These are phyloP conservation scores for Lasius platythorax DNA, from an alignment of 2,888 invertebrate genomes.

Conservation along the genomic window DNA sequence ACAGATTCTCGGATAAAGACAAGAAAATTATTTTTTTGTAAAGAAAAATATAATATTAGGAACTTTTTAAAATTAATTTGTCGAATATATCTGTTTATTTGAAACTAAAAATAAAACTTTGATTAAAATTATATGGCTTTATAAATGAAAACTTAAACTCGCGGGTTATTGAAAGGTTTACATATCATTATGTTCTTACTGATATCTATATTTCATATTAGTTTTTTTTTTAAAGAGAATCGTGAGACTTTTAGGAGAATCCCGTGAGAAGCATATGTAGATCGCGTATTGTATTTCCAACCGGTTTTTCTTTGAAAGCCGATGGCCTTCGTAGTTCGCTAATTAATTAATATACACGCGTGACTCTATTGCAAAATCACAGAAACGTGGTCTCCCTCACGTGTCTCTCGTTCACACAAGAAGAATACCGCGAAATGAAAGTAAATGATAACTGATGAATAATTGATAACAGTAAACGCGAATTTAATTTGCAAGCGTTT, in stretches of 20 bases:
- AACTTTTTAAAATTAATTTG: neutral
- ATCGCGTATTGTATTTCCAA: neutral
- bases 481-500: neutral
- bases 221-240: neutral
- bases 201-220: neutral
- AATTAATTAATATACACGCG: conserved; percentile 29
- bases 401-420: neutral
- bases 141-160: neutral
- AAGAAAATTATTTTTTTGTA: neutral
- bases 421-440: neutral
- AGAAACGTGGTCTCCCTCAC: conserved; percentile 5
- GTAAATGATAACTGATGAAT: neutral
- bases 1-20: neutral
- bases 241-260: neutral
- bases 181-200: neutral
- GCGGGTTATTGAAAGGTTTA: neutral
- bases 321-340: conserved; percentile 20
- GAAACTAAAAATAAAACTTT: neutral
- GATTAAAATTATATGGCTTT: neutral
- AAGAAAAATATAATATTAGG: neutral
- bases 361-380: conserved; percentile 18
- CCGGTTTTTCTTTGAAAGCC: conserved; percentile 33
- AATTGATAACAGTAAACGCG: neutral
- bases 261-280: neutral
- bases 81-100: neutral